Conservation (phyloP, 2,797 vertebrate genomes). For the Propithecus deckenii region DNA sequence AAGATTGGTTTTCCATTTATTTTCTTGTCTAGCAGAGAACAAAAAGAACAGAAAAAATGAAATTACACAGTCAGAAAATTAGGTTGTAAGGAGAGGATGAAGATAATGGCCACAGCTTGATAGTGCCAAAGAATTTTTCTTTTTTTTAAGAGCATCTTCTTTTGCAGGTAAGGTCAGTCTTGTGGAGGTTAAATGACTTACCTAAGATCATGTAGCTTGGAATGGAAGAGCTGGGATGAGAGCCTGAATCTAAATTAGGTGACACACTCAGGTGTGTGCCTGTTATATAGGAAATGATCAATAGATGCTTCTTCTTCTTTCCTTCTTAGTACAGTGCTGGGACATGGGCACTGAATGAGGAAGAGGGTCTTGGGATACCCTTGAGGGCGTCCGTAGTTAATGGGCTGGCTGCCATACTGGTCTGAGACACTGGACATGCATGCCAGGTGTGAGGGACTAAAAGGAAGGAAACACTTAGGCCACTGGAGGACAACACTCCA, state of each 20-base stretch:
- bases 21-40: conserved; percentile 21
- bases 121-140: neutral
- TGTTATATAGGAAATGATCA: neutral
- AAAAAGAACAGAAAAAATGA: neutral
- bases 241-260: neutral
- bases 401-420: too few species aligned
- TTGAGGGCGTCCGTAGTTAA: neutral
- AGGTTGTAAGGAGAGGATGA: neutral
- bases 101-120: neutral
- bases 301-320: neutral
- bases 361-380: neutral
- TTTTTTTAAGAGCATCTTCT: neutral
- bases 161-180: neutral
- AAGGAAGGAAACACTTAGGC: neutral
- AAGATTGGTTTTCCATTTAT: conserved; percentile 53
- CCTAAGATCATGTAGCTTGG: neutral
- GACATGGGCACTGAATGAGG: neutral
- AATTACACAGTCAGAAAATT: conserved; percentile 33
- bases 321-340: neutral
- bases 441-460: neutral
- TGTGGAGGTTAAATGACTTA: neutral
- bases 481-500: neutral
- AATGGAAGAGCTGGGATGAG: neutral
- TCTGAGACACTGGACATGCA: neutral
- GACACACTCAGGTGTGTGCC: neutral